phyloP scores from a whole-genome alignment of 2,888 invertebrate genomes.

The Oxyteleia sp. region DNA sequence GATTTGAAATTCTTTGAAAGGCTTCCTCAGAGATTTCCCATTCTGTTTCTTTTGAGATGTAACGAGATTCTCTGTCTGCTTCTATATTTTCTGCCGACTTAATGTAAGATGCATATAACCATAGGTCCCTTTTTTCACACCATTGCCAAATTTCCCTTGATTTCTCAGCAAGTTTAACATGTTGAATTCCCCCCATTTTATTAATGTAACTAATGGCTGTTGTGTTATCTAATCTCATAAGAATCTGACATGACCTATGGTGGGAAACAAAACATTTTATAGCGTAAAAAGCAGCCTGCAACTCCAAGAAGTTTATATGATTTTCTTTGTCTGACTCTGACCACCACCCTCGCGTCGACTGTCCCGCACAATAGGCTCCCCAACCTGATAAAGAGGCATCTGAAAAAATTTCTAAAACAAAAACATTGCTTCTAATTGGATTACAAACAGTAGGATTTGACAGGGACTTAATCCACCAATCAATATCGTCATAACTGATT shows the following conservation, averaged over 20 bases:
- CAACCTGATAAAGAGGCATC: constrained; percentile 57
- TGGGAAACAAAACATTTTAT: constrained; percentile 55
- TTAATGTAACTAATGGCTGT: background rate
- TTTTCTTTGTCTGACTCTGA: no score
- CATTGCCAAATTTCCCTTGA: constrained; percentile 42
- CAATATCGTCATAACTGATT: no score
- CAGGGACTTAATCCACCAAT: no score
- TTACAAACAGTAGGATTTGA: no score
- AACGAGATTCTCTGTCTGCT: constrained; percentile 59
- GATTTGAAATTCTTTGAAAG: constrained; percentile 35
- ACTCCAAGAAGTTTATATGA: no score
- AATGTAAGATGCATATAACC: constrained; percentile 51
- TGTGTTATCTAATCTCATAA: constrained; percentile 66
- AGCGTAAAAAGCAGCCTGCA: no score
- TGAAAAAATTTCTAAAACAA: constrained; percentile 44
- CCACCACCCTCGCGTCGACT: no score
- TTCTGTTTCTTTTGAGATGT: constrained; percentile 47
- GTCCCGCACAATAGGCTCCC: no score
- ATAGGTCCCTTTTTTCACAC: constrained; percentile 41
- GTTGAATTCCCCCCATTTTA: constrained; percentile 45
- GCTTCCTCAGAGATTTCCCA: constrained; percentile 50
- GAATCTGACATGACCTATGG: constrained; percentile 38
- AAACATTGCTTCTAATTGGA: background rate
- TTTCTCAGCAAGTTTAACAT: constrained; percentile 13
- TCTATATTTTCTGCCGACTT: constrained; percentile 55